A percentile compares a stretch with the other conserved stretches of the same genome.
Evolutionary conservation across 1,140 invertebrate species (phyloP).

Genomic region (Trachymyrmex cornetzi): DNA sequence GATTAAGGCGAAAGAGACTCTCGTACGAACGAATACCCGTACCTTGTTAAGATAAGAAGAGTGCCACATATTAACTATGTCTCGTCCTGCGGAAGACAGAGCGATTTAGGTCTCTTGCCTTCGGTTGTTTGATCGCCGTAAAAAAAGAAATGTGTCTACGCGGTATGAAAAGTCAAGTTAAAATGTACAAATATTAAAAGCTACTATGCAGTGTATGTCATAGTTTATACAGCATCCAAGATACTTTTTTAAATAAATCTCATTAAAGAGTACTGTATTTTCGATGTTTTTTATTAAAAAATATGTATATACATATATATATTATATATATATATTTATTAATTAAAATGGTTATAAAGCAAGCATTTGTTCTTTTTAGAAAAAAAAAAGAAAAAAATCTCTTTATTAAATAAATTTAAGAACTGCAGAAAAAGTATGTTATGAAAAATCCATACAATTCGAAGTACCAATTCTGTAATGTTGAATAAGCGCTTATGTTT

Average conservation of each 20-base stretch:
- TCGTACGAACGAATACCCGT: constrained; percentile 70
- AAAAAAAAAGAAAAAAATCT: neutral
- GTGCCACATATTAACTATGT: constrained; percentile 80
- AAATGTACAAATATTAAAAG: constrained; percentile 15
- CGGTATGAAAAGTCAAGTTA: constrained; percentile 9
- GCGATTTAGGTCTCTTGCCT: constrained; percentile 63
- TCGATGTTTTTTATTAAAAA: neutral
- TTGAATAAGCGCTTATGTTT: neutral
- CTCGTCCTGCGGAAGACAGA: constrained; percentile 73
- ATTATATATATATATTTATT: neutral
- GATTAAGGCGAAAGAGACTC: constrained; percentile 61
- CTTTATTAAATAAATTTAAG: neutral
- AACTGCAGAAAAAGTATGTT: neutral
- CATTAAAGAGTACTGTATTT: neutral
- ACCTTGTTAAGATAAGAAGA: constrained; percentile 81
- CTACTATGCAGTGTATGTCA: neutral
- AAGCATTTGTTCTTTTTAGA: neutral
- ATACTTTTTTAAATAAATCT: neutral
- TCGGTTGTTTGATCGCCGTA: constrained; percentile 33
- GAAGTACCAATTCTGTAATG: neutral
- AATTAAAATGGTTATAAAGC: neutral
- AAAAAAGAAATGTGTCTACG: constrained; percentile 23
- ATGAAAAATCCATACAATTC: neutral
- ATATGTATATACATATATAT: too few relatives aligned
- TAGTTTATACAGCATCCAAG: neutral